Percentiles rank a stretch among this genome's conserved stretches.
Conservation (phyloP, 92 coral and sea anemone species). For the Parazoanthus darwini region DNA sequence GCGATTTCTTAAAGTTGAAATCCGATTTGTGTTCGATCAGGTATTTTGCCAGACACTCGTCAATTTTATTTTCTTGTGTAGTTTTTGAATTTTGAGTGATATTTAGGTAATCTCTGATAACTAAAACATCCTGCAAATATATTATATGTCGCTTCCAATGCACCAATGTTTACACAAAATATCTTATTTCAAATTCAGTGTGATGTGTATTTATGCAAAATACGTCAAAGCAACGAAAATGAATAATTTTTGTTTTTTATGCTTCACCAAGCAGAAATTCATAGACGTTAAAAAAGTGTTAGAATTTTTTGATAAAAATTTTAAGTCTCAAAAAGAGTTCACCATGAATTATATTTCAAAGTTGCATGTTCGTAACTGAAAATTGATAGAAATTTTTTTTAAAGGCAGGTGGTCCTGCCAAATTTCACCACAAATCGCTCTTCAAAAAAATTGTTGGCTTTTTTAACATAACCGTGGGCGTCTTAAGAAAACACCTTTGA, state of each 20-base stretch:
- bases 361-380: neutral
- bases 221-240: neutral
- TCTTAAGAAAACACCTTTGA: neutral
- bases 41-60: neutral
- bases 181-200: neutral
- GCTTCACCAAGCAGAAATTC: neutral
- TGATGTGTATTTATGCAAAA: conserved; percentile 2
- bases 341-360: neutral
- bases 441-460: neutral
- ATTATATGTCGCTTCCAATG: neutral
- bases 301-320: no score
- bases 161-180: neutral
- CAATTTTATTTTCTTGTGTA: neutral
- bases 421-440: conserved; percentile 19
- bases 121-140: neutral
- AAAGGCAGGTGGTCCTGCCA: conserved; percentile 21
- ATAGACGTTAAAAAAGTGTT: neutral
- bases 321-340: neutral
- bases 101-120: neutral
- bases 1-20: neutral
- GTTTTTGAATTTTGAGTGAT: neutral
- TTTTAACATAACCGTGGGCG: conserved; percentile 16
- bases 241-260: neutral
- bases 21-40: neutral
- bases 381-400: conserved; percentile 6